phyloP scores from a whole-genome alignment of 1,140 invertebrate species.

The Coboldia fuscipes region DNA sequence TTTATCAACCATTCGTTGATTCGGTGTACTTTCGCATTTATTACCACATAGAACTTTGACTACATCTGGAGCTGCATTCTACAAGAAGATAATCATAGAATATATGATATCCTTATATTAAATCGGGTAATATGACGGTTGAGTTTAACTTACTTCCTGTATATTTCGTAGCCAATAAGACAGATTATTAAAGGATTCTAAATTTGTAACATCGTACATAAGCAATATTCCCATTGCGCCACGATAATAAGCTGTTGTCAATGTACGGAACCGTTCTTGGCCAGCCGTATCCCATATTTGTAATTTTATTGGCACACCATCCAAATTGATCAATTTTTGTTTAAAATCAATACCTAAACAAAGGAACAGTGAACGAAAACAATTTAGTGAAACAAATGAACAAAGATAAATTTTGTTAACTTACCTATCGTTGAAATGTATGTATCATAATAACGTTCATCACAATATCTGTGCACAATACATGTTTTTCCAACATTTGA shows the following conservation, averaged over 20 bases:
- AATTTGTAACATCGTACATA: slow-evolving; percentile 70
- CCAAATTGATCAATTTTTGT: slow-evolving; percentile 71
- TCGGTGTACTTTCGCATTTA: slow-evolving; percentile 54
- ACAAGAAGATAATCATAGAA: slow-evolving; percentile 12
- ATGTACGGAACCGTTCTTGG: slow-evolving; percentile 54
- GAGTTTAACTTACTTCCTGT: slow-evolving; percentile 38
- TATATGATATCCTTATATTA: slow-evolving; percentile 2
- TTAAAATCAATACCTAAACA: slow-evolving; percentile 71
- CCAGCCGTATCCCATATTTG: slow-evolving; percentile 70
- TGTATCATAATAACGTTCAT: slow-evolving; percentile 74
- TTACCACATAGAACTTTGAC: slow-evolving; percentile 67
- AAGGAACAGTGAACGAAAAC: not conserved
- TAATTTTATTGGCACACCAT: slow-evolving; percentile 64
- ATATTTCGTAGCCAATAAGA: slow-evolving; percentile 74
- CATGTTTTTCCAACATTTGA: slow-evolving; percentile 85
- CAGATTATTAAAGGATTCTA: slow-evolving; percentile 69
- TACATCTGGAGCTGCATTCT: slow-evolving; percentile 71
- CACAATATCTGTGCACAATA: slow-evolving; percentile 74
- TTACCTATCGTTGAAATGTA: slow-evolving; percentile 83
- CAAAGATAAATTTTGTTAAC: slow-evolving; percentile 10
- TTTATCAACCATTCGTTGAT: slow-evolving; percentile 47
- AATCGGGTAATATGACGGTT: not conserved
- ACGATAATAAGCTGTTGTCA: slow-evolving; percentile 72
- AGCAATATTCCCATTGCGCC: slow-evolving; percentile 72
- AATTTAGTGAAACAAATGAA: not conserved